These are phyloP conservation scores for Arrhopalites spinosus DNA, from an alignment of 2,888 invertebrate species.

Conservation along the genomic window DNA sequence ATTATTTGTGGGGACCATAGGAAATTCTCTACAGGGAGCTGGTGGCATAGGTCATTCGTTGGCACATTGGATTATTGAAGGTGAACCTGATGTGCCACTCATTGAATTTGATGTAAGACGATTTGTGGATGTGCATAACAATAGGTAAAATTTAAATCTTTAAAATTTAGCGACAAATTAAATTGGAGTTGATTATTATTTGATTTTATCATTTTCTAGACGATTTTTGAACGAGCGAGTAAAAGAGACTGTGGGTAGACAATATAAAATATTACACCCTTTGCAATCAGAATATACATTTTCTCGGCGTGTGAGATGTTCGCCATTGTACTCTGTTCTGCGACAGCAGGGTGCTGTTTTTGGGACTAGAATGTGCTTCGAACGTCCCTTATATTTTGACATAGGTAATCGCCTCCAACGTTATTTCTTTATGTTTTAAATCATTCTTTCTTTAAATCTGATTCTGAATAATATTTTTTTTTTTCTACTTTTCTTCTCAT, in stretches of 20 bases:
- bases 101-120: conserved; percentile 70
- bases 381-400: conserved; percentile 72
- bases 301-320: conserved; percentile 68
- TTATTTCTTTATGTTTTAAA: too few species aligned
- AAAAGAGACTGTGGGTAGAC: conserved; percentile 69
- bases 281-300: conserved; percentile 68
- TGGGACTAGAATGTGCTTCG: conserved; percentile 66
- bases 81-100: conserved; percentile 66
- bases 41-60: conserved; percentile 72
- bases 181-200: background rate
- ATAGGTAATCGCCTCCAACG: too few species aligned
- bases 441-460: too few species aligned
- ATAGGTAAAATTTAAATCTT: conserved; percentile 60
- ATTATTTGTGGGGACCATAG: too few species aligned
- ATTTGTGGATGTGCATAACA: conserved; percentile 71
- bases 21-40: conserved; percentile 70
- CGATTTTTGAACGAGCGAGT: conserved; percentile 67
- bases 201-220: too few species aligned
- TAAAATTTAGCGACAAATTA: too few species aligned
- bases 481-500: too few species aligned
- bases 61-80: conserved; percentile 72
- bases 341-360: conserved; percentile 70
- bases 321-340: conserved; percentile 70
- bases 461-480: too few species aligned
- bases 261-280: conserved; percentile 59